Evolutionary conservation across 2,113 vertebrate species (phyloP), one percentile per base, ranked within the genome.

Genomic region (Corvus hawaiiensis): DNA sequence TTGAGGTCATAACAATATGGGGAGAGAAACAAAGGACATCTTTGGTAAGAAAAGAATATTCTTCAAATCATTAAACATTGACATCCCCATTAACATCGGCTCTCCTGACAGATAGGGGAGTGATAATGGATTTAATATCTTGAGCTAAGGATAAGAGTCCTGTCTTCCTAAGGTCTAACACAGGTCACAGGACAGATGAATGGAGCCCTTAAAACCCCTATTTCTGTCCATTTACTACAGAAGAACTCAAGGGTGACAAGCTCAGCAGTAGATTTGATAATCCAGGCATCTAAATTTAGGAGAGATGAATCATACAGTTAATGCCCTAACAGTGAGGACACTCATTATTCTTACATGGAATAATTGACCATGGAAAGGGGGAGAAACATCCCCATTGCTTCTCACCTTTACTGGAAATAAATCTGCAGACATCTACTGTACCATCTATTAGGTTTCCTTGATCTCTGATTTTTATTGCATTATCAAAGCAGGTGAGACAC

Each of bases 251-350:
- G 72, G 73, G 68, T 94, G 86, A 86, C 24, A n/a, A 84, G 39
- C 51, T 86, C 63, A 86, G 76, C 59, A 80, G 74, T 4, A 69
- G 72, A 89, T 86, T 86, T 37, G 37, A 27, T 62, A 83, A 46
- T 76, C 67, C 63, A 92, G 44, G 39, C 76, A 44, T 84, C 95
- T 80, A 93, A 90, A 95, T 68, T 88, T 95, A 83, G 64, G 76
- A 88, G 63, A 90, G 76, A 92, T 83, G 79, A 96, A 93, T 95
- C 79, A 77, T 39, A 43, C 27, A 90, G 13, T 75, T 90, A 95
- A 72, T 84, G 52, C 10, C 37, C 20, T 77, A 56, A 64, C 72
- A 52, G 48, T 15, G 61, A 90, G 92, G 64, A 86, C 23, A 3
- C 41, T 85, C 64, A 14, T 90, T 93, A 90, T 67, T 90, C 72